Percentiles rank a stretch among this genome's conserved stretches.
Evolutionary conservation across 2,888 invertebrate species (phyloP).

Genomic region (Eubasilissa splendida): DNA sequence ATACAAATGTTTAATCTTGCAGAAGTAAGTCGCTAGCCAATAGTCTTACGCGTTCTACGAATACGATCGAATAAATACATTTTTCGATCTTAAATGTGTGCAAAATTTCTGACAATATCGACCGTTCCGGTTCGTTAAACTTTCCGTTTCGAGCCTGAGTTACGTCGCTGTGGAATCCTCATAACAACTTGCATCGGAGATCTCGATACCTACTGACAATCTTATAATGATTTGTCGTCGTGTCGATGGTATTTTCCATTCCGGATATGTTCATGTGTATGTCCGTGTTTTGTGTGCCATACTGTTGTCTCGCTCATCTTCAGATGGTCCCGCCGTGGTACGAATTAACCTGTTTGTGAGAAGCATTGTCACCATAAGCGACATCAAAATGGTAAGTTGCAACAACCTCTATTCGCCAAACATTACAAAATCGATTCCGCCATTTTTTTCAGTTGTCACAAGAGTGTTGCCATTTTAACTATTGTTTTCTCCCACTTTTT

Average conservation of each 20-base stretch:
- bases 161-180: too few relatives aligned
- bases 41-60: too few relatives aligned
- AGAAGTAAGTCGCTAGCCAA: too few relatives aligned
- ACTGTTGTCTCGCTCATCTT: conserved; percentile 62
- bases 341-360: conserved; percentile 98
- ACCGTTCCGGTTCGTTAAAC: too few relatives aligned
- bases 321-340: conserved; percentile 97
- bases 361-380: conserved; percentile 98
- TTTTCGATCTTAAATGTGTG: too few relatives aligned
- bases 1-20: too few relatives aligned
- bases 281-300: conserved; percentile 57
- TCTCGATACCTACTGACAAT: not conserved
- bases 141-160: too few relatives aligned
- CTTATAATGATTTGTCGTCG: too few relatives aligned
- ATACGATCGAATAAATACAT: too few relatives aligned
- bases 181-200: too few relatives aligned
- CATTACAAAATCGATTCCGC: too few relatives aligned
- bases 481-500: conserved; percentile 5
- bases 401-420: conserved; percentile 6
- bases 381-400: conserved; percentile 98
- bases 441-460: not conserved
- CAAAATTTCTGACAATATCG: too few relatives aligned
- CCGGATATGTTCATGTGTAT: conserved; percentile 53
- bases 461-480: conserved; percentile 23
- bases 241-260: conserved; percentile 10